These are phyloP conservation scores for Artemia sinica DNA, from an alignment of 2,888 invertebrate genomes.

Conservation along the genomic window DNA sequence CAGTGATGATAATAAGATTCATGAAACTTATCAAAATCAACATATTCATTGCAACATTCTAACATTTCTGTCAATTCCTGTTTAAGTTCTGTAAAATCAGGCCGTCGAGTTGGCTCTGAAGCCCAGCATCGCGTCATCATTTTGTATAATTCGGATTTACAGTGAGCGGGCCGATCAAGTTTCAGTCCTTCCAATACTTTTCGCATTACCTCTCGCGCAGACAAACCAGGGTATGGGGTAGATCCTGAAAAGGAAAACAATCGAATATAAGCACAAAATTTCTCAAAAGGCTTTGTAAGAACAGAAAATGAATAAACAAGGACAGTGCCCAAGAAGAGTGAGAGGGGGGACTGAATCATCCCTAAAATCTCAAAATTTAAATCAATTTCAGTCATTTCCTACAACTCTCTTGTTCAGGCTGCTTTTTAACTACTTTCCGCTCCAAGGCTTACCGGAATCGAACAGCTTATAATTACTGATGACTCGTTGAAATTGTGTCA, in stretches of 20 bases:
- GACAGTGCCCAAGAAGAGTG: neutral
- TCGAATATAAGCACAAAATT: neutral
- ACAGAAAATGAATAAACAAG: neutral
- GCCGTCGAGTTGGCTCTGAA: slow-evolving; percentile 51
- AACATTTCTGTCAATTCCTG: slow-evolving; percentile 30
- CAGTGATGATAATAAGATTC: slow-evolving; percentile 20
- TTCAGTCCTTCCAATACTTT: slow-evolving; percentile 59
- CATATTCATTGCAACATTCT: slow-evolving; percentile 37
- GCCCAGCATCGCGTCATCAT: slow-evolving; percentile 44
- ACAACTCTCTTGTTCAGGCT: no score
- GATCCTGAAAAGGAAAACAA: slow-evolving; percentile 42
- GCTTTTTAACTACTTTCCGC: no score
- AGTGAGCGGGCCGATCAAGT: slow-evolving; percentile 58
- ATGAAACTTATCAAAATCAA: slow-evolving; percentile 46
- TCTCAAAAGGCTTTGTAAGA: neutral
- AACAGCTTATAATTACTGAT: no score
- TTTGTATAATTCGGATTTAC: slow-evolving; percentile 49
- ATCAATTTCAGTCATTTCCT: no score
- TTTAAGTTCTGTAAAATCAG: slow-evolving; percentile 46
- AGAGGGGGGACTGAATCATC: no score
- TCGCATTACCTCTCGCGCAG: slow-evolving; percentile 62
- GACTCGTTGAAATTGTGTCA: no score
- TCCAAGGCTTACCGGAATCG: no score
- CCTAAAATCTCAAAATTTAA: no score
- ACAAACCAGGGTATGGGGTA: slow-evolving; percentile 68